These are phyloP conservation scores for Potorous gilbertii DNA, from an alignment of 2,797 vertebrate species.

Conservation along the genomic window DNA sequence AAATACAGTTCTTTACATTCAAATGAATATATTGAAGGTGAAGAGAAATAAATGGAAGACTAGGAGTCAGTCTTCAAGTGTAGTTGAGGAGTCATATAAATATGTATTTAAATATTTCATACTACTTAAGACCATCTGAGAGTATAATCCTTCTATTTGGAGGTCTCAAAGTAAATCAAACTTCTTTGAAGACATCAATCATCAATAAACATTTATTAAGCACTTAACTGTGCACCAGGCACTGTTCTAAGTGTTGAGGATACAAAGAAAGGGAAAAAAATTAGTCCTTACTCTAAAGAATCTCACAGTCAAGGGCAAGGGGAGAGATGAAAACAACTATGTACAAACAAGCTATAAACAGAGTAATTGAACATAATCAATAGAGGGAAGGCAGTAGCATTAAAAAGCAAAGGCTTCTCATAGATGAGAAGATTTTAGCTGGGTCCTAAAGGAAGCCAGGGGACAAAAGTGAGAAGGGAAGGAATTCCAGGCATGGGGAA, in stretches of 20 bases:
- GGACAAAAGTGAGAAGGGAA: not conserved
- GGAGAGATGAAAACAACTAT: not conserved
- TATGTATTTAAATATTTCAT: not conserved
- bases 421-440: not conserved
- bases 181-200: not conserved
- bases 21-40: not conserved
- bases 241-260: not conserved
- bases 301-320: not conserved
- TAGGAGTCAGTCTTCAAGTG: conserved; percentile 32
- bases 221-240: not conserved
- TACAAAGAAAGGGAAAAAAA: not conserved
- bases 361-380: not conserved
- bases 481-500: not conserved
- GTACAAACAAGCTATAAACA: not conserved
- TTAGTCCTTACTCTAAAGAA: not conserved
- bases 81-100: not conserved
- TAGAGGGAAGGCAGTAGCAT: not conserved
- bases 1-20: not conserved
- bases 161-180: not conserved
- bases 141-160: not conserved
- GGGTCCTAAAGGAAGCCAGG: not conserved
- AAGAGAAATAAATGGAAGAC: conserved; percentile 7
- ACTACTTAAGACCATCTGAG: not conserved
- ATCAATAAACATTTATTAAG: not conserved
- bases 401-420: not conserved